These are phyloP conservation scores for Mustelus asterias DNA, from an alignment of 2,113 vertebrate species.

Conservation along the genomic window DNA sequence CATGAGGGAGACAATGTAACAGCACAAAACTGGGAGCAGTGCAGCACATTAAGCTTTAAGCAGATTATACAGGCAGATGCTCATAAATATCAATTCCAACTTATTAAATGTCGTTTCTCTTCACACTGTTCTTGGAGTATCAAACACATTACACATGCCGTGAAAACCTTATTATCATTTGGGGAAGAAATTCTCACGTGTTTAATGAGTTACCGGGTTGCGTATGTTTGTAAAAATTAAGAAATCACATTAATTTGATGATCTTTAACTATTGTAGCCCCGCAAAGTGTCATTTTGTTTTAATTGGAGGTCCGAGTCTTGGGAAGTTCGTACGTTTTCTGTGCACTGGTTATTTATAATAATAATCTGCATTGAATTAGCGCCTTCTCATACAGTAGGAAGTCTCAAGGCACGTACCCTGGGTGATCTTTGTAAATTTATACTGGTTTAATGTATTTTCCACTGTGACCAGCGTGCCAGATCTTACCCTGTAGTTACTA, in stretches of 20 bases:
- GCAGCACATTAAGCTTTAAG: neutral
- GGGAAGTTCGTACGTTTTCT: neutral
- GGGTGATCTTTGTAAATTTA: neutral
- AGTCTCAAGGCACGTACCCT: neutral
- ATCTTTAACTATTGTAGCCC: neutral
- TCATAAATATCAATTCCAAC: slow-evolving; percentile 20
- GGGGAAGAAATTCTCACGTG: neutral
- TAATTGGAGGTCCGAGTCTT: neutral
- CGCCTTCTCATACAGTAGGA: neutral
- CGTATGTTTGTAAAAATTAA: neutral
- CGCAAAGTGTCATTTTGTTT: neutral
- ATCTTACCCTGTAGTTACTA: neutral
- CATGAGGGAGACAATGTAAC: neutral
- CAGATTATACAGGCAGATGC: slow-evolving; percentile 24
- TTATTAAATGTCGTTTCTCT: neutral
- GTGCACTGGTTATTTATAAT: neutral
- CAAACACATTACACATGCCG: neutral
- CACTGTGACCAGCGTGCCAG: neutral
- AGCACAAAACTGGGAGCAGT: neutral
- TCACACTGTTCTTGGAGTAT: neutral
- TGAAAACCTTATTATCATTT: slow-evolving; percentile 18
- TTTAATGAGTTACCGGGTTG: neutral
- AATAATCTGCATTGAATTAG: neutral
- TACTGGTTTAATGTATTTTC: neutral
- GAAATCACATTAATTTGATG: neutral